Evolutionary conservation across 2,797 vertebrate genomes (phyloP).

Genomic region (Sandelia bainsii): DNA sequence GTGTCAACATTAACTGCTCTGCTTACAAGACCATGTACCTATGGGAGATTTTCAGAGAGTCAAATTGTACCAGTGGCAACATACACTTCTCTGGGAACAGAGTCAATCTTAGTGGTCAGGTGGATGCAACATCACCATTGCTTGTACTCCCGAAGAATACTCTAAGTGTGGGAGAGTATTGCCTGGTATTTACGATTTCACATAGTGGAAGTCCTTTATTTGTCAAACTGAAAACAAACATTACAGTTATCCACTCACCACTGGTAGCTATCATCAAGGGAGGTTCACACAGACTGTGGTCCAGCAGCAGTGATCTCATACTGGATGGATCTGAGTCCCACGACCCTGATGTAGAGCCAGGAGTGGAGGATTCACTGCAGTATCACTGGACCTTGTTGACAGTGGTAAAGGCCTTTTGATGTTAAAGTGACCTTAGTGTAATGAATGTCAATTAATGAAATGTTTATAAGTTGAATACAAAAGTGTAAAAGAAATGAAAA

Average conservation of each 20-base stretch:
- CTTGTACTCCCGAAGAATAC: conserved; percentile 78
- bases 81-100: conserved; percentile 7
- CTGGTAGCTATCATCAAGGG: conserved; percentile 83
- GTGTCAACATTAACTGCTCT: conserved; percentile 79
- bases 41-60: conserved; percentile 79
- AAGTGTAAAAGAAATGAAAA: not conserved
- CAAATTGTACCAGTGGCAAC: conserved; percentile 51
- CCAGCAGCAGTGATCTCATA: conserved; percentile 74
- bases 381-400: conserved; percentile 78
- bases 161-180: conserved; percentile 79
- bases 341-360: conserved; percentile 80
- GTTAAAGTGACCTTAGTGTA: not conserved
- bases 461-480: not conserved
- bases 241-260: conserved; percentile 78
- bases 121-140: conserved; percentile 67
- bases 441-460: not conserved
- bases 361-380: conserved; percentile 62
- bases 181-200: conserved; percentile 78
- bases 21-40: conserved; percentile 79
- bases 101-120: conserved; percentile 48
- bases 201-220: conserved; percentile 79
- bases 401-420: conserved; percentile 59
- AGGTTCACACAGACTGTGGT: conserved; percentile 81
- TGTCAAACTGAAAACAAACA: conserved; percentile 39
- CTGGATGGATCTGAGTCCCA: conserved; percentile 83